Base-by-base conservation (phyloP, 2,113 vertebrate genomes). In the Tangachromis dhanisi region DNA sequence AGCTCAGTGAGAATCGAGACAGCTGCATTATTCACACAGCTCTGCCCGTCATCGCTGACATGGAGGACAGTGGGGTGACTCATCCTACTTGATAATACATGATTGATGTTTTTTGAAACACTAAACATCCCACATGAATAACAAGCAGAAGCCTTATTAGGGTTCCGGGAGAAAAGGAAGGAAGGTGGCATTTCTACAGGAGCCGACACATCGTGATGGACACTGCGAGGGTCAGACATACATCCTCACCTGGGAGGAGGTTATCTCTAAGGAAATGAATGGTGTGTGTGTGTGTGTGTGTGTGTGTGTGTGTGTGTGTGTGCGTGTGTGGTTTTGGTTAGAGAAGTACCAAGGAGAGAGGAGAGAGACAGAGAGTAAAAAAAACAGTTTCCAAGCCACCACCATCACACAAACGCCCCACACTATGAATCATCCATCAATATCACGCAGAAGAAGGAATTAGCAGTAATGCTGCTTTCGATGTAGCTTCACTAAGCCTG, bases 31-130 rank as follows among this genome's bases (percentile, higher is more conserved):
- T 89, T 93, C 85, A 86, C 89, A 76, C 86, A 40, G 83, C 87
- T 54, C 83, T 88, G 85, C 83, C 87, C 90, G 89, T 88, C 93
- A 90, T 83, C 10, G 19, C 83, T 81, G 92, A 90, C 93, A 92
- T 55, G 33, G 82, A 94, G 89, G 93, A 92, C 85, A 86, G 89
- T 19, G 83, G 71, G 83, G 87, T 93, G 95, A 92, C 86, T 92
- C 89, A 88, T 91, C 87, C 82, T 82, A 91, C 90, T 92, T 85
- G 89, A 93, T 92, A 93, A 93, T 91, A 92, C 87, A 87, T 85
- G 81, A 93, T 90, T 89, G 88, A 92, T 93, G 91, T 87, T 92
- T 90, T 81, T 73, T 53, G 7, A 90, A 87, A 92, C 87, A 78
- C 53, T 82, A 93, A 95, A 87, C 88, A 88, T 85, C 90, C 71